Evolutionary conservation across 2,888 invertebrate genomes (phyloP), one percentile per base, ranked within the genome.

Genomic region (Iphiclides podalirius): DNA sequence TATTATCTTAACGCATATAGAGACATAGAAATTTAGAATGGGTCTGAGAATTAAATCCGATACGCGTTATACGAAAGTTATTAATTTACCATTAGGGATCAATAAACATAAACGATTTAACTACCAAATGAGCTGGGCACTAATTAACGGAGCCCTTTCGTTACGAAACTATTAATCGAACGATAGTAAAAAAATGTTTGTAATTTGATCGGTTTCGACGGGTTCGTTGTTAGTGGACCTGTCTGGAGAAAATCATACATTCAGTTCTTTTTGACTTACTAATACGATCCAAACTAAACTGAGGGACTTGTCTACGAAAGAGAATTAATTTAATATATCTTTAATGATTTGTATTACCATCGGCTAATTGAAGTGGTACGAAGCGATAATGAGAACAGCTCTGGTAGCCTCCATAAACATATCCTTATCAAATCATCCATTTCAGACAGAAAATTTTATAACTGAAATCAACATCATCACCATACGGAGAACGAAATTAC

Each of bases 121-220:
- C 64, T 75, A 73, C 64, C 60, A 71, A 69, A 77, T 74, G 59
- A 62, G 57, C 58, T 62, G 61, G 61, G 57, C 59, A 62, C 60
- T 69, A 64, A 73, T 72, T 69, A 66, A 59, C 59, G 47, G 53
- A 45, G 49, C 49, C 40, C 49, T 48, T 60, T 63, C 57, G 57
- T 44, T 44, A 49, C 49, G 33, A 26, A 34, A 39, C 17, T 41
- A 47, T 15, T 42, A 48, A 48, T 48, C 20, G 43, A 48, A n/a
- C n/a, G n/a, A 33, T 43, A 33, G 33, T 42, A 43, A 48, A 37
- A 37, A 48, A 26, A 42, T 15, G 9, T 11, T 12, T 31, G 31
- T 48, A 37, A 48, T 48, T 31, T 41, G n/a, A 48, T 42, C 16
- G 48, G 9, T n/a, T n/a, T n/a, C n/a, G n/a, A n/a, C n/a, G n/a